phyloP scores from a whole-genome alignment of 2,888 invertebrate genomes.

The Cerastis rubricosa region DNA sequence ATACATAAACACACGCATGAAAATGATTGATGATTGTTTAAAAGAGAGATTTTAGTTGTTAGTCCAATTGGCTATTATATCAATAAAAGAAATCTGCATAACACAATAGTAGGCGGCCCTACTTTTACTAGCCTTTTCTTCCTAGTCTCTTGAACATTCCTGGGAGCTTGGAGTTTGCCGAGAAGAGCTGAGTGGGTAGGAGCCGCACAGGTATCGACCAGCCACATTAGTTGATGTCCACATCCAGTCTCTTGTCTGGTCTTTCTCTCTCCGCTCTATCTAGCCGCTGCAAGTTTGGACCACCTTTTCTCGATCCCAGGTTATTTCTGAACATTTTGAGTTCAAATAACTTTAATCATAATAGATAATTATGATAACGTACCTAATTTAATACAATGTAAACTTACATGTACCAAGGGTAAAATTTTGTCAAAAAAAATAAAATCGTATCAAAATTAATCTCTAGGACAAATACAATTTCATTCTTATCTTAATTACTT shows the following conservation, averaged over 20 bases:
- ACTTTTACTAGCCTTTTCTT: background rate
- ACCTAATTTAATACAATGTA: background rate
- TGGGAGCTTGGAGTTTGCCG: background rate
- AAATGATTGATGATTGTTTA: no score
- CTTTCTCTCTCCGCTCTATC: background rate
- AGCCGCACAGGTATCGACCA: background rate
- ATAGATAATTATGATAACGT: background rate
- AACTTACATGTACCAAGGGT: background rate
- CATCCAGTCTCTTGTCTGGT: background rate
- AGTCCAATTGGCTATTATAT: no score
- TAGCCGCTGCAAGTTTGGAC: background rate
- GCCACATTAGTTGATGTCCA: background rate
- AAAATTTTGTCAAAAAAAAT: background rate
- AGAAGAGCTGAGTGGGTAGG: background rate
- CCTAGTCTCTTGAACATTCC: background rate
- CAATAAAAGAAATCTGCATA: no score
- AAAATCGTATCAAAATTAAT: constrained; percentile 7
- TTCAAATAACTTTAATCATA: background rate
- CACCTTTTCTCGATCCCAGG: background rate
- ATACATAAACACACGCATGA: no score
- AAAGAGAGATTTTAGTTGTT: no score
- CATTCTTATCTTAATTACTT: constrained; percentile 33
- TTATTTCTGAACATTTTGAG: background rate
- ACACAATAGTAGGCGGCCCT: background rate
- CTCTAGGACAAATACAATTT: constrained; percentile 25